Evolutionary conservation across 2,113 vertebrate genomes (phyloP), one percentile per base, ranked within the genome.

Genomic region (Cryptotis parvus): DNA sequence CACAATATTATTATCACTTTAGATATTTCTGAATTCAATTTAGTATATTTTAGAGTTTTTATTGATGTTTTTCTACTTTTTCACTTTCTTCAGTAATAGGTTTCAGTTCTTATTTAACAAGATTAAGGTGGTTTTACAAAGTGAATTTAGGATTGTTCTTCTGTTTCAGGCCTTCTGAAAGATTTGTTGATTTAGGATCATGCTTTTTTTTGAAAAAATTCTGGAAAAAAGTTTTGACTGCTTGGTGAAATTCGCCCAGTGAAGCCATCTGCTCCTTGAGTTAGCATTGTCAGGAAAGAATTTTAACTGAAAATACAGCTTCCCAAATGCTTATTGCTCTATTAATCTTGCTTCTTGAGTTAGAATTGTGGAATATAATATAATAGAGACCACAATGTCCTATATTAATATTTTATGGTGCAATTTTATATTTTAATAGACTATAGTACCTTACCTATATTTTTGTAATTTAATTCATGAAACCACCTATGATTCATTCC

Each of bases 381-480:
- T 33, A 27, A 49, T 75, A 49, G 24, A 66, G 24, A 66, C 33
- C 24, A 84, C 33, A 86, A 27, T n/a, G n/a, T n/a, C n/a, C 69
- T 41, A 26, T 35, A 37, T 73, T 83, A 83, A 66, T 69, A 85
- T 49, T 79, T 89, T 73, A 49, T 49, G 24, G 11, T 74, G 12
- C 74, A 49, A 69, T 33, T 15, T 88, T 43, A 33, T 66, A 81
- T n/a, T 84, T 84, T 89, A 81, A 78, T 37, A 73, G 55, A 77
- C 73, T 24, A 18, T 65, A 69, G 52, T 74, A 65, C 70, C 29
- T 79, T 5, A 89, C 86, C 45, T 75, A 22, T 43, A 72, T 89
- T 87, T 90, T 43, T n/a, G 29, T 75, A 81, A 86, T 58, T 92
- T 74, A 75, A 75, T 91, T 89, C n/a, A 66, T 55, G 8, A 77